phyloP scores from a whole-genome alignment of 2,797 vertebrate species.

The Lepus oiostolus region DNA sequence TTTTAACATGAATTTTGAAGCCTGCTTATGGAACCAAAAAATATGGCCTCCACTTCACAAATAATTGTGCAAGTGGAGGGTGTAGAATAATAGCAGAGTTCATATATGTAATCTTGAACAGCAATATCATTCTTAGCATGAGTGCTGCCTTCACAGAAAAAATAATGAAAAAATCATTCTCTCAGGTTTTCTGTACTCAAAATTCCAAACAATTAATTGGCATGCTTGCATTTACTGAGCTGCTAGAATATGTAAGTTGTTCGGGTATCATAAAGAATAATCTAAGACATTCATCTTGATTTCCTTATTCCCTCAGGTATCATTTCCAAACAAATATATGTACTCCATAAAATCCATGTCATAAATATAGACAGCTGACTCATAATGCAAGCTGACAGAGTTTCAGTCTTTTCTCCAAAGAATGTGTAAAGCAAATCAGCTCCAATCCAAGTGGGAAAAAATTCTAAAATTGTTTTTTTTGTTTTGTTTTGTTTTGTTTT shows the following conservation, averaged over 20 bases:
- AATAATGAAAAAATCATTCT: constrained; percentile 41
- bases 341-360: constrained; percentile 61
- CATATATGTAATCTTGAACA: neutral
- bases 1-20: neutral
- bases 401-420: constrained; percentile 68
- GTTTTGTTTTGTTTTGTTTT: too few relatives aligned
- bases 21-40: neutral
- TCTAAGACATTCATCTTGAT: constrained; percentile 45
- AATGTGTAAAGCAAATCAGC: constrained; percentile 73
- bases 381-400: constrained; percentile 72
- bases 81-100: neutral
- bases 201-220: constrained; percentile 68
- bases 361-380: constrained; percentile 83
- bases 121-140: neutral
- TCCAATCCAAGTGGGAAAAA: constrained; percentile 59
- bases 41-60: neutral
- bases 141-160: constrained; percentile 22
- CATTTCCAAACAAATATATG: constrained; percentile 73
- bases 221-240: constrained; percentile 14
- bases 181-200: constrained; percentile 39
- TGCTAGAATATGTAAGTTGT: neutral
- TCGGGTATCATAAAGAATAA: neutral
- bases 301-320: constrained; percentile 53
- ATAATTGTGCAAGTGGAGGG: neutral
- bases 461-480: constrained; percentile 72